Evolutionary conservation across 2,888 invertebrate genomes (phyloP).

Genomic region (Drosophila conformis): DNA sequence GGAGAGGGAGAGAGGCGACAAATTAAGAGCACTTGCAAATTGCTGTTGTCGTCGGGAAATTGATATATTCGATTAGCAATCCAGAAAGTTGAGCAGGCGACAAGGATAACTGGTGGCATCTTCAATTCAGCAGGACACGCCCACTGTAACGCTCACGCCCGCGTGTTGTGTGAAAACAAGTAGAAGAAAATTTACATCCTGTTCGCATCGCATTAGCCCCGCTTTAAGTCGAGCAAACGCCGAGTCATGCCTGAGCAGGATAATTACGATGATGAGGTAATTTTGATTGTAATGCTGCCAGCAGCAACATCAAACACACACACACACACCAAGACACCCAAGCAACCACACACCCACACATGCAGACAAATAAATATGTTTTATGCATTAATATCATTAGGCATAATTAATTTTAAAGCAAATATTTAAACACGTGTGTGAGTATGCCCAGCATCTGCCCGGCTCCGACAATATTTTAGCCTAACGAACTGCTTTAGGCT

Average conservation of each 20-base stretch:
- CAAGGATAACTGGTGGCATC: slow-evolving; percentile 24
- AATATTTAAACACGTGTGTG: slow-evolving; percentile 55
- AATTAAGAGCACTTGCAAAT: slow-evolving; percentile 66
- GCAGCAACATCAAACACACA: slow-evolving; percentile 10
- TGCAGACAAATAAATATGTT: slow-evolving; percentile 47
- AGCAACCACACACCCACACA: slow-evolving; percentile 2
- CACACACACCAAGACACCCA: background rate
- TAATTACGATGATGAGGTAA: slow-evolving; percentile 85
- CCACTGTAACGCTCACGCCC: background rate
- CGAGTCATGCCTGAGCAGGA: slow-evolving; percentile 85
- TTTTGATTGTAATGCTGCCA: slow-evolving; percentile 55
- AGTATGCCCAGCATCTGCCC: background rate
- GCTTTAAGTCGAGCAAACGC: slow-evolving; percentile 64
- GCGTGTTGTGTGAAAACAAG: slow-evolving; percentile 33
- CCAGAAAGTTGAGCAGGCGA: slow-evolving; percentile 26
- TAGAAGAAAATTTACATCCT: slow-evolving; percentile 51
- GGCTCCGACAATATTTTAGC: slow-evolving; percentile 6
- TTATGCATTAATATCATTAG: slow-evolving; percentile 61
- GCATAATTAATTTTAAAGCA: slow-evolving; percentile 64
- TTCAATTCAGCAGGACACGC: slow-evolving; percentile 61
- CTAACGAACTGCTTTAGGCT: slow-evolving; percentile 7
- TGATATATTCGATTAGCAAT: slow-evolving; percentile 77
- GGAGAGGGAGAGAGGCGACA: slow-evolving; percentile 24
- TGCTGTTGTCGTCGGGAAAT: slow-evolving; percentile 60
- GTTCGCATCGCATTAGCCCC: slow-evolving; percentile 46